Conservation (phyloP, 2,113 vertebrate species). For the Canis aureus region DNA sequence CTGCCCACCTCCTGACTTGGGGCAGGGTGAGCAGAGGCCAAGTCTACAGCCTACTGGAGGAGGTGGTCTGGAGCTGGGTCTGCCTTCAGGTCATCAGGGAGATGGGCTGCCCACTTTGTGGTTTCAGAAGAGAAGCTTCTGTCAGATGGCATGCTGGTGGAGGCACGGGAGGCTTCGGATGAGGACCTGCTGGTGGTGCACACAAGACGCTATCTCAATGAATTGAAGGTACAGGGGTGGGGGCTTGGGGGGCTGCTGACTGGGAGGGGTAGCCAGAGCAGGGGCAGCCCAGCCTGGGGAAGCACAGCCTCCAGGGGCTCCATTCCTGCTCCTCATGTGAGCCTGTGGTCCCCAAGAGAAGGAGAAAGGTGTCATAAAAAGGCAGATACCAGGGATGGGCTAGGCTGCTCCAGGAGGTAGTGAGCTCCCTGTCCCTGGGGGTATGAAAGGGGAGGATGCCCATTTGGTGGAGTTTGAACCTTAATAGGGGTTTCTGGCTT, state of each 20-base stretch:
- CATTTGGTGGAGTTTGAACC: background rate
- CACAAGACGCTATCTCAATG: conserved; percentile 94
- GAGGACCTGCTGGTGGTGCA: conserved; percentile 96
- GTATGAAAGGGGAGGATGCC: background rate
- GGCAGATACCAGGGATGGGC: background rate
- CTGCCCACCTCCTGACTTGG: background rate
- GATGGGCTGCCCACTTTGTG: background rate
- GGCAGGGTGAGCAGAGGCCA: background rate
- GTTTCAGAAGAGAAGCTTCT: conserved; percentile 95
- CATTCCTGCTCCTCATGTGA: background rate
- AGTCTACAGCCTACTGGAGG: background rate
- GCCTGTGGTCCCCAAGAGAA: background rate
- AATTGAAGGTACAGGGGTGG: conserved; percentile 91
- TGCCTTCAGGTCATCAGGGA: background rate
- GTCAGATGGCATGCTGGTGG: conserved; percentile 92
- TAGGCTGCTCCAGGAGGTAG: background rate
- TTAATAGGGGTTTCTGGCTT: background rate
- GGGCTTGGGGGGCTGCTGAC: background rate
- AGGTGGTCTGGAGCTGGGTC: background rate
- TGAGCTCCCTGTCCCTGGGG: background rate
- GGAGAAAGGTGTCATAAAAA: background rate
- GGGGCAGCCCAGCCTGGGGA: background rate
- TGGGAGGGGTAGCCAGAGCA: background rate
- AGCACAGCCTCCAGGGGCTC: background rate
- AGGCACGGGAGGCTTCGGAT: conserved; percentile 94